Base-by-base conservation (phyloP, 2,888 invertebrate species). In the Pycnomerus fuliginosus region DNA sequence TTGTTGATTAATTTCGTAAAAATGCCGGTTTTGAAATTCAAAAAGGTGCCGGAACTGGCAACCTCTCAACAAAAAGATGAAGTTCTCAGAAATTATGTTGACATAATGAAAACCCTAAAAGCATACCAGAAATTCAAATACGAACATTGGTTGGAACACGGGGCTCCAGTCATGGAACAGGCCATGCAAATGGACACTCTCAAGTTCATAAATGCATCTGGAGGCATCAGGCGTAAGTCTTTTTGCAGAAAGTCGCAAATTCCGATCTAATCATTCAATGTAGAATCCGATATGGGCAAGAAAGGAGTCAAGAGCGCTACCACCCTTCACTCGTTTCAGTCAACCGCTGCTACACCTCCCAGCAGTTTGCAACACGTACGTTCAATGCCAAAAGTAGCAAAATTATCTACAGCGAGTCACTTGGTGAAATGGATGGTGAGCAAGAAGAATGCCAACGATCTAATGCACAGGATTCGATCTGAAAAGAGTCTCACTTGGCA, bases 1-100 rank as follows among this genome's bases (percentile, higher is more conserved):
- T 79, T 87, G 37, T 74, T 94, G 11, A 88, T 90, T 62, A 80
- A 84, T 55, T 83, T 83, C 53, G 78, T 95, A 57, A 92, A 90
- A 67, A 80, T 80, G 50, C 85, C 92, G 0, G 84, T 92, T 14
- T 73, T 92, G 60, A 82, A 80, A 41, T 92, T 93, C 60, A 84
- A 87, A 67, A 80, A 83, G 61, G 84, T 87, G 62, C 78, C 83
- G 16, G 85, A 90, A 59, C 71, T 90, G 47, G 83, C 86, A 60
- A 75, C 83, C 23, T 87, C 85, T 58, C 83, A 84, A 24, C 72
- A 85, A 35, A 90, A 87, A 59, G 79, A 84, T 47, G 80, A 84
- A 68, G 87, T 89, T 0, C 88, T 90, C 60, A 73, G 80, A n/a
- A 83, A 85, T 50, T 94, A 94, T 67, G 79, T 87, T 50, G 76